Base-by-base conservation (phyloP, 1,140 invertebrate species). In the Pentalonia nigronervosa region DNA sequence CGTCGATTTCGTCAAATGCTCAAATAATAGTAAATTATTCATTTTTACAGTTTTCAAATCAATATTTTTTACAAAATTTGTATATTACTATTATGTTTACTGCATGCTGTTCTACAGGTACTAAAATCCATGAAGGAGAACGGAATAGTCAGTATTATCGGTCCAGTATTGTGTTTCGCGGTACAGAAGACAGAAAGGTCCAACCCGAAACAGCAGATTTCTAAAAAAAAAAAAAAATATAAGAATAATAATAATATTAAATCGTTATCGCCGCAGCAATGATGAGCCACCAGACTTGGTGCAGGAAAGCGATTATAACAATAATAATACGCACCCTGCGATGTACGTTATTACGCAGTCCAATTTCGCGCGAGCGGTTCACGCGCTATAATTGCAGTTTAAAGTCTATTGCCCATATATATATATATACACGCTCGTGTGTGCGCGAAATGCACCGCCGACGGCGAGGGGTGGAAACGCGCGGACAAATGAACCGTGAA, bases 401-500 rank as follows among this genome's bases (percentile, higher is more conserved):
- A 76, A 76, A 76, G 60, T 76, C n/a, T 76, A 76, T 76, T 76
- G 60, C 60, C 4, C 17, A 6, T 17, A n/a, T n/a, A n/a, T 7
- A 17, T 11, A 4, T n/a, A 30, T 76, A n/a, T n/a, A n/a, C n/a
- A n/a, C n/a, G n/a, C n/a, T n/a, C n/a, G 56, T 25, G 21, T 30
- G 30, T n/a, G 30, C 14, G 60, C 6, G 30, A 76, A 76, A 76
- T n/a, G 60, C 60, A 11, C 30, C 30, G 60, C n/a, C 30, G n/a
- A 76, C n/a, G 23, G 84, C 6, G 25, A 47, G 41, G 45, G 41
- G 25, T 45, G 84, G 45, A 47, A 30, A 86, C 45, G n/a, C n/a
- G 84, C 41, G 84, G 25, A 45, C 45, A 86, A 86, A 86, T 47
- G 84, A 86, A 86, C 84, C 84, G 84, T 86, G 84, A 86, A 86